Evolutionary conservation across 2,113 vertebrate genomes (phyloP), one percentile per base, ranked within the genome.

Genomic region (Notechis scutatus): DNA sequence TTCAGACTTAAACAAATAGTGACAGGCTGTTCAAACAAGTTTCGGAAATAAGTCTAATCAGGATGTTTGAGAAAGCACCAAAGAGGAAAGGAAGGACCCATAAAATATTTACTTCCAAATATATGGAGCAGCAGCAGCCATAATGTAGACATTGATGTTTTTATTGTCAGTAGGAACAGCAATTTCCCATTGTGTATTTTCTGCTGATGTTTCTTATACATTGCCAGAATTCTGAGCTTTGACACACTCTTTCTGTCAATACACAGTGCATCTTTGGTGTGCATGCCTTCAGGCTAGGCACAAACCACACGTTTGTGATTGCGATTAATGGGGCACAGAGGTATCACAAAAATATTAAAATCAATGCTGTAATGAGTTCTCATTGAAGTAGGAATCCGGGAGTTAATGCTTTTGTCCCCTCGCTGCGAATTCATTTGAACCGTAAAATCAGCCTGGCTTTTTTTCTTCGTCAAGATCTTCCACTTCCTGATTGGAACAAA

Each of bases 21-120:
- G 96, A 97, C 97, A 97, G 97, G 94, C 97, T 98, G 97, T 98
- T 98, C 97, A 98, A 97, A 98, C 97, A 98, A 96, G 96, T 97
- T 97, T 98, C 94, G 96, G 97, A 97, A 98, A 97, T 97, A 96
- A 91, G 96, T 92, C 97, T 97, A 96, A 97, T 97, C 96, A 96
- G 97, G 95, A 97, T 97, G 97, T 97, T 97, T 97, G 96, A 97
- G 96, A 96, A 97, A 96, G 95, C 96, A 96, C 96, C 96, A 95
- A 95, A 96, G 1, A 18, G 93, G 81, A 93, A 93, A 92, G 91
- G 92, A 91, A 59, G 57, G 54, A 92, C 94, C 95, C 95, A 93
- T 94, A 96, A 96, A 95, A 94, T 24, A 94, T 95, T 95, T 97
- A 96, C 95, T 97, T 94, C 94, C 34, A 95, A 97, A 96, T 95